Base-by-base conservation (phyloP, 2,113 vertebrate genomes). In the Limanda limanda region DNA sequence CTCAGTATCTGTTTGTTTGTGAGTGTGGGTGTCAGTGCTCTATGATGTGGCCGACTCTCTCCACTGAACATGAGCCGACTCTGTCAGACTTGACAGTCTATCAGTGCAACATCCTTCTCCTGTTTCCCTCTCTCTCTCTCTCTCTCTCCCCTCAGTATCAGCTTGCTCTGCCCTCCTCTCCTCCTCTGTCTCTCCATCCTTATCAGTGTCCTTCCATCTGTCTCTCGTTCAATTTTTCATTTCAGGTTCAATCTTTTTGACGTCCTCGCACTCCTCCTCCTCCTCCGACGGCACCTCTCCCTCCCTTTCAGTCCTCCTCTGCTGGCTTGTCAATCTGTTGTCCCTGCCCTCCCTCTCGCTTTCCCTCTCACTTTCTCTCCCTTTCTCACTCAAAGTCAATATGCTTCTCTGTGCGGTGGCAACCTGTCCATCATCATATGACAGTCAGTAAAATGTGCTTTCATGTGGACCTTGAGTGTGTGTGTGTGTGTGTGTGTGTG, bases 201-300 rank as follows among this genome's bases (percentile, higher is more conserved):
- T 91, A 92, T 91, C 91, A 83, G 57, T n/a, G 66, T 89, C 88
- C 80, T 78, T 85, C 91, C 84, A 92, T 88, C 90, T 74, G 86
- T 88, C 88, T 87, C 88, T 18, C 42, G 79, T 87, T 91, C 88
- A 89, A 92, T 91, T 91, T 92, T 88, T 91, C 85, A 92, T 92
- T 93, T 91, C 90, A 92, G 83, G 86, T 88, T 81, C 86, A 90
- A 91, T 93, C 88, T 91, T 80, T 76, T 62, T 90, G 86, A 90
- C 63, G 72, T 84, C 77, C 68, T 69, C 86, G 79, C 86, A 66
- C 80, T 73, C 82, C 31, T 73, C 82, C 31, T 73, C 82, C 78
- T 68, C 81, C 83, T 76, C 31, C 65, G 4, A 31, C 63, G 58
- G 74, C 86, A 81, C 77, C 72, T 85, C 79, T 86, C 69, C 71